Evolutionary conservation across 1,140 invertebrate genomes (phyloP), one percentile per base, ranked within the genome.

Genomic region (Conus betulinus): DNA sequence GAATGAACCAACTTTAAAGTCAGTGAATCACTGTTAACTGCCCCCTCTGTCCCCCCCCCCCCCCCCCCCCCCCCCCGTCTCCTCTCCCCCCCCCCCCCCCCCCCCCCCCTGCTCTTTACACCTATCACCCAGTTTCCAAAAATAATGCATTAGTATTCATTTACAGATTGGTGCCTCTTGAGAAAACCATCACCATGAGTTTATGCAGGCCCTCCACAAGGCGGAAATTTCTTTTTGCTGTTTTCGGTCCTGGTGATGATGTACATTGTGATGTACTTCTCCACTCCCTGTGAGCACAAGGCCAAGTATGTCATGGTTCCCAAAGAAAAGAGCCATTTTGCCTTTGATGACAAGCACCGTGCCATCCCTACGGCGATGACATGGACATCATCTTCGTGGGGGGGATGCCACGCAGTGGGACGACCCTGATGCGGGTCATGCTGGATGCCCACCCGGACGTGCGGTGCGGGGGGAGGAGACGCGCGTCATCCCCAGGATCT

Each of bases 381-480:
- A 98, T 98, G 97, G 98, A 98, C 90, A 96, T 99, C 87, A 99
- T 99, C 93, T 99, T 99, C 95, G 99, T 99, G 94, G 99, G 99
- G 52, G 99, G 99, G 84, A 98, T 99, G 93, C 99, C 99, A 53
- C 97, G 99, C 90, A 99, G 98, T 82, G 99, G 99, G 27, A 99
- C 99, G 5, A 99, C 99, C 67, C 96, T 99, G 86, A 98, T 99
- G 97, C 96, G 99, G 94, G 99, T 98, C 89, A 99, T 99, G 98
- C 96, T 99, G 85, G 99, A 99, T 96, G 99, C 99, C 76, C 99
- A 99, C 96, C 98, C 98, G n/a, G 97, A 98, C 94, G 98, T 99
- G 91, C 97, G 98, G 95, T 99, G 99, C 96, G 99, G 99, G 99
- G 99, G 10, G 99, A 99, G 95, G 99, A 99, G 95, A 99, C 99